These are phyloP conservation scores for Apotomis capreana DNA, from an alignment of 2,888 invertebrate genomes.

Conservation along the genomic window DNA sequence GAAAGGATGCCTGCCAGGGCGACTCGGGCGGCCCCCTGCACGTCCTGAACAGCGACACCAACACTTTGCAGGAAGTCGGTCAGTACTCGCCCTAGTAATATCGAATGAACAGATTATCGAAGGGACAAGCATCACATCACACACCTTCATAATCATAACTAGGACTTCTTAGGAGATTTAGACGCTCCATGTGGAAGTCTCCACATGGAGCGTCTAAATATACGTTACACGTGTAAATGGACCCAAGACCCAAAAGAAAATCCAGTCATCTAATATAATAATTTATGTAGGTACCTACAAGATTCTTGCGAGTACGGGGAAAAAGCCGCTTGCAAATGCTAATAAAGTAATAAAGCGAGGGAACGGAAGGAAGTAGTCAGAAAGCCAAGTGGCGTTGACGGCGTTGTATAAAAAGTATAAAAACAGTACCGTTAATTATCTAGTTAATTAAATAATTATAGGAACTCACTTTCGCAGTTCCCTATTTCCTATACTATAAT, in stretches of 20 bases:
- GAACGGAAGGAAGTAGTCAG: slow-evolving; percentile 4
- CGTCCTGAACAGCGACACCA: slow-evolving; percentile 77
- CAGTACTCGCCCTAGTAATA: slow-evolving; percentile 49
- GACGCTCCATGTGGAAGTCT: too few relatives aligned
- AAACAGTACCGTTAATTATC: slow-evolving; percentile 1
- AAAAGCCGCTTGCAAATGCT: neutral
- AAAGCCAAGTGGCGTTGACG: slow-evolving; percentile 7
- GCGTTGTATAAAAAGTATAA: neutral
- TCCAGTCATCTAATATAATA: too few relatives aligned
- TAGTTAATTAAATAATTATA: slow-evolving; percentile 5
- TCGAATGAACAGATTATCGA: neutral
- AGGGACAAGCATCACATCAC: too few relatives aligned
- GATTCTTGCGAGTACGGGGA: too few relatives aligned
- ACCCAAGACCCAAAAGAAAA: too few relatives aligned
- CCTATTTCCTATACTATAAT: slow-evolving; percentile 9
- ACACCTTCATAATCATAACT: too few relatives aligned
- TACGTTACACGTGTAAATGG: too few relatives aligned
- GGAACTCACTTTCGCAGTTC: slow-evolving; percentile 16
- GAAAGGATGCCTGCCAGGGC: slow-evolving; percentile 91
- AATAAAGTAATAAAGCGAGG: neutral
- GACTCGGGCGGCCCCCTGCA: slow-evolving; percentile 92
- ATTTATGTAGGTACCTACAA: too few relatives aligned
- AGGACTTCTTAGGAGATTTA: too few relatives aligned
- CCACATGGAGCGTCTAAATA: too few relatives aligned
- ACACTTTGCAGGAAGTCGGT: slow-evolving; percentile 84